Base-by-base conservation (phyloP, 1,140 invertebrate genomes). In the Mya arenaria region DNA sequence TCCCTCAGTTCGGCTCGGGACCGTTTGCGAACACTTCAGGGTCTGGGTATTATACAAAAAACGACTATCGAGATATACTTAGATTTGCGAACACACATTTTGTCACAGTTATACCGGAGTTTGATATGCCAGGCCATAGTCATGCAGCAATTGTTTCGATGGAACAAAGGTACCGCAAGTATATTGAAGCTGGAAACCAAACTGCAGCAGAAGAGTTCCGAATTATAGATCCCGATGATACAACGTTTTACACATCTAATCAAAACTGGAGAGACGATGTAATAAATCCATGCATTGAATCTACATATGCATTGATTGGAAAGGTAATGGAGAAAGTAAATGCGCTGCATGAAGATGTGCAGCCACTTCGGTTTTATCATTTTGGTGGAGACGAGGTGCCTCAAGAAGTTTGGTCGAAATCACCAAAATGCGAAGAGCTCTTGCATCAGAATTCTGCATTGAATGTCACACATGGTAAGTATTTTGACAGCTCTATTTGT, bases 1-100 rank as follows among this genome's bases (percentile, higher is more conserved):
- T 92, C 10, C 89, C 91, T 15, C 84, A 89, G 69, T 85, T 90
- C 30, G 90, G 90, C 25, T 90, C 89, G n/a, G 89, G 89, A 4
- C 90, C 90, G 10, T 56, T 48, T 30, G 79, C 69, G 28, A 39
- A 83, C 8, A 82, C 85, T 4, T 87, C 87, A 0, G 90, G 89
- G 15, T 85, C 86, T 44, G 90, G 85, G 13, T 88, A 66, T 60
- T 90, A 84, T 74, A 80, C 85, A 15, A 62, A 71, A 15, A 23
- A 39, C 0, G 83, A 89, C 15, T 88, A 85, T 66, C 28, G 56
- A 30, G 84, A 87, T 10, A 66, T 90, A 4, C 80, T 90, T 17
- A 28, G 19, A 4, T 85, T 66, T 63, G 87, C 88, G 36, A 77
- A 52, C 13, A 48, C 65, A 28, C 71, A 79, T 32, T 80, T 87